Evolutionary conservation across 1,140 invertebrate species (phyloP).

Genomic region (Nephila pilipes): DNA sequence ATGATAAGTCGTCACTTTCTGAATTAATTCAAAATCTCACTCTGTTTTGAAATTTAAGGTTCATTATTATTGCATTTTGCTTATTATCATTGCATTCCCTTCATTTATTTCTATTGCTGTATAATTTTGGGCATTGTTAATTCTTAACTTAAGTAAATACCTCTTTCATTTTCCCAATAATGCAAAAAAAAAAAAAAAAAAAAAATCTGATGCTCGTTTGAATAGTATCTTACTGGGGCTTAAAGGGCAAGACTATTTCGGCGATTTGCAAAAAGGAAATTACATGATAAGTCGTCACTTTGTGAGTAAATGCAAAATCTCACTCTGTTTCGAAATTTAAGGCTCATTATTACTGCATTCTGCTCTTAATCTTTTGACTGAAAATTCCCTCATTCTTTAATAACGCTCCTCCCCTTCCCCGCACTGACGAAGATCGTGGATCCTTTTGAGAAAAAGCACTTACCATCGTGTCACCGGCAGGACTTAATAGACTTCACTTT

Average conservation of each 20-base stretch:
- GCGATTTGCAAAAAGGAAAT: not conserved
- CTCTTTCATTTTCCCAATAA: not conserved
- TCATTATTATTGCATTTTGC: not conserved
- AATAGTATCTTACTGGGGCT: not conserved
- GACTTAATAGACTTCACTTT: conserved; percentile 38
- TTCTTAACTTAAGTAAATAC: too few relatives aligned
- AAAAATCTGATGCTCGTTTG: too few relatives aligned
- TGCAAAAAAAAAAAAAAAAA: not conserved
- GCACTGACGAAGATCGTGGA: not conserved
- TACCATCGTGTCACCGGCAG: conserved; percentile 51
- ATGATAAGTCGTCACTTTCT: not conserved
- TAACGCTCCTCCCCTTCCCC: not conserved
- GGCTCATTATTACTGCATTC: not conserved
- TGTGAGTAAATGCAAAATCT: not conserved
- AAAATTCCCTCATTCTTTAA: not conserved
- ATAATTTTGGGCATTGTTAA: too few relatives aligned
- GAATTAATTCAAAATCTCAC: not conserved
- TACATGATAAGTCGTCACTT: not conserved
- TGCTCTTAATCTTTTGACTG: not conserved
- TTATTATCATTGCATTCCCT: too few relatives aligned
- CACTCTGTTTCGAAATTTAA: not conserved
- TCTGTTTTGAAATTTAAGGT: not conserved
- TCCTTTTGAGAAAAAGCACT: conserved; percentile 31
- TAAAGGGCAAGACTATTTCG: not conserved
- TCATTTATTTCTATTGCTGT: too few relatives aligned